phyloP scores from a whole-genome alignment of 2,888 invertebrate species.

The Rhodophaea formosa region DNA sequence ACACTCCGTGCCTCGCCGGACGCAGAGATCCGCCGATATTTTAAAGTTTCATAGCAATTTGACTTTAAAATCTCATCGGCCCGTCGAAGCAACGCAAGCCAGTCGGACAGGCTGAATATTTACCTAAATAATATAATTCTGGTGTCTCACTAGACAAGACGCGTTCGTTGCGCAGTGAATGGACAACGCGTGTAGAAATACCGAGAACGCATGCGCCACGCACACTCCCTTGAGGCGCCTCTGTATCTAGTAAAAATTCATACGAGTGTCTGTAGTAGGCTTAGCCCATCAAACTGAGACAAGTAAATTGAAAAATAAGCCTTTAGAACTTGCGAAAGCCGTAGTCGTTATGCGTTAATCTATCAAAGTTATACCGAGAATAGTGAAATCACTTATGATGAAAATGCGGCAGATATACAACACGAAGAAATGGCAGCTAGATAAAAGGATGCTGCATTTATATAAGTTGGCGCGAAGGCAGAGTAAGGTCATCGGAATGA shows the following conservation, averaged over 20 bases:
- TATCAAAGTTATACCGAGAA: neutral
- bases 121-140: slow-evolving; percentile 54
- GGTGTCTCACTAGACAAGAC: slow-evolving; percentile 49
- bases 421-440: slow-evolving; percentile 2
- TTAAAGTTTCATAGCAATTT: slow-evolving; percentile 75
- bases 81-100: slow-evolving; percentile 52
- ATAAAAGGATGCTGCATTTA: slow-evolving; percentile 18
- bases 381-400: neutral
- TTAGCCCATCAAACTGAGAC: slow-evolving; percentile 40
- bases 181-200: slow-evolving; percentile 60
- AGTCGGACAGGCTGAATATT: slow-evolving; percentile 61
- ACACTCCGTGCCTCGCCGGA: slow-evolving; percentile 46
- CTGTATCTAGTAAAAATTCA: slow-evolving; percentile 43
- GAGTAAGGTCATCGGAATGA: slow-evolving; percentile 71
- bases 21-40: slow-evolving; percentile 63
- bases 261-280: slow-evolving; percentile 38
- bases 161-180: slow-evolving; percentile 73
- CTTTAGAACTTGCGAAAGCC: slow-evolving; percentile 24
- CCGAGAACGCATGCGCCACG: slow-evolving; percentile 70
- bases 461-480: slow-evolving; percentile 39
- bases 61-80: slow-evolving; percentile 72
- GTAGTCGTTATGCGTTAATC: neutral
- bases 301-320: slow-evolving; percentile 45
- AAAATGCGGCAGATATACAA: neutral
- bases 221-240: slow-evolving; percentile 53